phyloP scores from a whole-genome alignment of 2,113 vertebrate genomes.

The Cottus gobio region DNA sequence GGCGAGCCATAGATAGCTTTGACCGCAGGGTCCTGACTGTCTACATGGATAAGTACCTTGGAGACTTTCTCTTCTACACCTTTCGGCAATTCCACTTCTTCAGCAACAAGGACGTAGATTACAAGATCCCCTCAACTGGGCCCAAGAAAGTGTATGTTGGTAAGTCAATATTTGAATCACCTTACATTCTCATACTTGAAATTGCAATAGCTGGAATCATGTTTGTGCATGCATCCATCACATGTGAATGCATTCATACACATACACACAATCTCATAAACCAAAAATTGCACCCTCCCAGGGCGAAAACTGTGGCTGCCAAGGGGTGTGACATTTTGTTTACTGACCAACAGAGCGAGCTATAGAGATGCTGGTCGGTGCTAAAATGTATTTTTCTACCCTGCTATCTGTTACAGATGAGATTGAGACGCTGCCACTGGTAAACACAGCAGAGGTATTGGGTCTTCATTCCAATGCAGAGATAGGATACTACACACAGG shows the following conservation, averaged over 20 bases:
- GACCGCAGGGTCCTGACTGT: constrained; percentile 92
- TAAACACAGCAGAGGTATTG: constrained; percentile 91
- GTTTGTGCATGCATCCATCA: background rate
- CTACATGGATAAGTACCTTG: constrained; percentile 97
- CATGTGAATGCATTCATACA: background rate
- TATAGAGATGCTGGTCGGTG: background rate
- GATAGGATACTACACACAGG: constrained; percentile 93
- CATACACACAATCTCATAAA: background rate
- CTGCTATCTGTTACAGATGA: constrained; percentile 81
- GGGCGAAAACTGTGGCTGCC: background rate
- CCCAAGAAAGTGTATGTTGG: constrained; percentile 88
- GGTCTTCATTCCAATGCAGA: constrained; percentile 95
- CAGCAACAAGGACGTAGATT: constrained; percentile 85
- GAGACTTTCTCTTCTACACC: constrained; percentile 94
- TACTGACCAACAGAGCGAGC: background rate
- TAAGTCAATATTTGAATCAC: constrained; percentile 72
- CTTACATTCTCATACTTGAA: background rate
- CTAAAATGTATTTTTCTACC: background rate
- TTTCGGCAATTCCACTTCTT: constrained; percentile 94
- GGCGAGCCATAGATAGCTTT: constrained; percentile 93
- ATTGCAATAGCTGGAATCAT: background rate
- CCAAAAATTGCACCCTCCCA: background rate
- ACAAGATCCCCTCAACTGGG: constrained; percentile 87
- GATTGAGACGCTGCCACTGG: constrained; percentile 89
- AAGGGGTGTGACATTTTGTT: background rate